Evolutionary conservation across 2,888 invertebrate genomes (phyloP).

Genomic region (Drosophila villosipedis): DNA sequence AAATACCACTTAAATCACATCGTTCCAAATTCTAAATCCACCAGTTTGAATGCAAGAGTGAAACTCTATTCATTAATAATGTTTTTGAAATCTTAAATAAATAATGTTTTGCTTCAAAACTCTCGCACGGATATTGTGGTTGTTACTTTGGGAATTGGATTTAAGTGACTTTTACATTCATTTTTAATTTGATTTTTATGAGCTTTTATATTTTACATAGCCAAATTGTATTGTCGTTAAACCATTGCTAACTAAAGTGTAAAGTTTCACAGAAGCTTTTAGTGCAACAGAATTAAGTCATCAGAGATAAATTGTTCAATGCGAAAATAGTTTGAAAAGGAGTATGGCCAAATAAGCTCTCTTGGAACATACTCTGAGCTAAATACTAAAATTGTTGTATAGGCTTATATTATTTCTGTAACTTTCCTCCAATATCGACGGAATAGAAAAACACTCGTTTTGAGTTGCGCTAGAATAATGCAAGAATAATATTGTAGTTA

Average conservation of each 20-base stretch:
- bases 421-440: neutral
- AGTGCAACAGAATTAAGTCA: neutral
- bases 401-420: neutral
- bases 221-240: neutral
- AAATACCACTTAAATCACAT: constrained; percentile 7
- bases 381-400: neutral
- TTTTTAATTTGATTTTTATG: neutral
- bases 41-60: neutral
- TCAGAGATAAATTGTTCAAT: neutral
- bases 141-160: neutral
- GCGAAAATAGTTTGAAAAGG: neutral
- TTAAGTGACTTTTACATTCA: neutral
- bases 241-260: neutral
- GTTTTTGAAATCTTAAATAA: neutral
- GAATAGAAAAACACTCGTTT: neutral
- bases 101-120: too few species aligned
- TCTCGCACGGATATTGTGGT: neutral
- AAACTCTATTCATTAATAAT: too few species aligned
- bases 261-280: neutral
- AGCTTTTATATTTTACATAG: neutral
- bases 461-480: neutral
- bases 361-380: neutral
- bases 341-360: neutral
- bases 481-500: neutral
- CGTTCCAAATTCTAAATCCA: neutral